Base-by-base conservation (phyloP, 2,888 invertebrate genomes). In the Drosophila longiperda region DNA sequence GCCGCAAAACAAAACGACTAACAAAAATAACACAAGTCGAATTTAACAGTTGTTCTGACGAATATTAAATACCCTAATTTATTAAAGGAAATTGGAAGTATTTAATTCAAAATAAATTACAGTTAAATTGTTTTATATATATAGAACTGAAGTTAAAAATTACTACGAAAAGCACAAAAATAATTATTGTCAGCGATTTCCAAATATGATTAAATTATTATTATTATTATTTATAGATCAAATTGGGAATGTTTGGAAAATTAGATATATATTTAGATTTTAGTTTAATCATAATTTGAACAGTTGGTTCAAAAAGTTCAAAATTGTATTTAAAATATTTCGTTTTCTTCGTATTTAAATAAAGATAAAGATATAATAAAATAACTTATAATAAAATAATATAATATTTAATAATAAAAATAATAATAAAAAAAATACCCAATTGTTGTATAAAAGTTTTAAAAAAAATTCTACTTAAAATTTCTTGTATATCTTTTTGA, bases 1-100 rank as follows among this genome's bases (percentile, higher is more conserved):
- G 76, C 78, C 73, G 69, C 83, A 86, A 70, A 78, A 67, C 63
- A 72, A 72, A 66, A 60, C 61, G 50, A 38, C 49, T 58, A 42
- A 72, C 61, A 71, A 73, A 59, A 66, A 36, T n/a, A 5, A 7
- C 36, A 17, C 9, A 6, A 17, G 11, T 9, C 1, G 0, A 45
- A 32, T 12, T 17, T 17, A 36, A 54, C 17, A 45, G 20, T 15
- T 15, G 6, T n/a, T 4, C 9, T 9, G 15, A 29, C 49, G 61
- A 66, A 20, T n/a, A 2, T 5, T 6, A 20, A 38, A 68, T 70
- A 29, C 67, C 5, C 64, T 62, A 15, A 7, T 8, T 20, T 3
- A 45, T 45, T 7, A 20, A 20, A 12, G 6, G 15, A 7, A 15
- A 36, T 15, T 7, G 7, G 15, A 36, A 15, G 7, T 15, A 0